Evolutionary conservation across 2,888 invertebrate species (phyloP), one percentile per base, ranked within the genome.

Genomic region (Drosophila percnosoma): DNA sequence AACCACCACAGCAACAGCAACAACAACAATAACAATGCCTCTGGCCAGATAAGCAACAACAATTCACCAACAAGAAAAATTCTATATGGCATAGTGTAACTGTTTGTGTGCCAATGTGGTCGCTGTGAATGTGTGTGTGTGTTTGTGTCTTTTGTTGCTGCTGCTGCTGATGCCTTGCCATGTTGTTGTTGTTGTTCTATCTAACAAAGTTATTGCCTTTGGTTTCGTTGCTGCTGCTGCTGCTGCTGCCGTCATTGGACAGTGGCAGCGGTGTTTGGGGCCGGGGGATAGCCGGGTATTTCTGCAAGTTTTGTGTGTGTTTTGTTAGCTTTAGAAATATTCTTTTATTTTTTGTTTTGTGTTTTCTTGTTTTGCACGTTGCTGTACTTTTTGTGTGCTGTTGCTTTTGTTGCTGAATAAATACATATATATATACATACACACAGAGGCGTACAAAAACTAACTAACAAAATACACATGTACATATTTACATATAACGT

Each of bases 301-400:
- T 89, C 87, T 85, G 89, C 85, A 89, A 89, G 87, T 87, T 88
- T 87, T 80, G 85, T 83, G 84, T 85, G 78, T 83, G 83, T 85
- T 89, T 89, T 85, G 87, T 85, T 85, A 87, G 84, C 87, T 89
- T 87, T 89, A 85, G 89, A 85, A 89, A 85, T 89, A 88, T 75
- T 74, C 64, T 76, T 65, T 73, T 73, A n/a, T 18, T 55, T 55
- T 18, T 36, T 55, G 27, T n/a, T 54, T 71, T 73, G 59, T 82
- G 65, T 71, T 73, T 85, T 78, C 78, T 78, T 74, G 75, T 84
- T 83, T 84, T 83, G 83, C 78, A 82, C 83, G 78, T 85, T 88
- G 80, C 74, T 89, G 83, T 80, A 82, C 86, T 85, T 80, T 74
- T 81, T 78, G 64, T 80, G 69, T 84, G 66, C 70, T 80, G 66